Base-by-base conservation (phyloP, 1,140 invertebrate genomes). In the Brachionus manjavacas region DNA sequence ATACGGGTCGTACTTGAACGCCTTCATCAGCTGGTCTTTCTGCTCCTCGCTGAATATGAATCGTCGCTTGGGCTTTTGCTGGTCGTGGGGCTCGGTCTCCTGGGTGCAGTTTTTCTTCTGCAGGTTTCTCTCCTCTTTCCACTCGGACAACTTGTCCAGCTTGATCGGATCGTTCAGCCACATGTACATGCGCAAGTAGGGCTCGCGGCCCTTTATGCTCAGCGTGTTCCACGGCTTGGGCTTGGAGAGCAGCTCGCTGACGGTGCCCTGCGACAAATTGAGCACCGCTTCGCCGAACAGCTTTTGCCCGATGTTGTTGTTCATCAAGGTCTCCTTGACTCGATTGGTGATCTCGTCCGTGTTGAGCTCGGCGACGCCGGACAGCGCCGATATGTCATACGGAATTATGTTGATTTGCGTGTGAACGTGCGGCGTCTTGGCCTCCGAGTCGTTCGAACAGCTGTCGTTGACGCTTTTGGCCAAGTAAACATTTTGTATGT, bases 161-260 rank as follows among this genome's bases (percentile, higher is more conserved):
- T 97, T 98, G 88, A 95, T 93, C 9, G 95, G 93, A 88, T 99
- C 96, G 85, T 94, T 94, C 9, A 99, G 90, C 96, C 96, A 99
- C 25, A 97, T 89, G 88, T 98, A 96, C 96, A 99, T 99, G 84
- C 96, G 92, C 85, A 98, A 97, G 91, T 98, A 99, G 0, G 97
- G 97, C 89, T 99, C 96, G 35, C 96, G 91, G 0, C 96, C 96
- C 89, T 99, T 99, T 88, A 98, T 97, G 86, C 95, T 97, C 7
- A 99, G 92, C 96, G 98, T 97, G 87, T 97, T 95, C 97, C 97
- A 99, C 0, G 96, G 96, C 88, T 98, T 98, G 1, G 97, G 97
- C 90, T 99, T 98, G 66, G 96, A 97, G 0, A 99, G 91, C 14
- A 99, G 90, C 90, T 99, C 97, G 87, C 95, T 97, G 0, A 98